Conservation (phyloP, 2,797 vertebrate species). For the Streptopelia turtur region DNA sequence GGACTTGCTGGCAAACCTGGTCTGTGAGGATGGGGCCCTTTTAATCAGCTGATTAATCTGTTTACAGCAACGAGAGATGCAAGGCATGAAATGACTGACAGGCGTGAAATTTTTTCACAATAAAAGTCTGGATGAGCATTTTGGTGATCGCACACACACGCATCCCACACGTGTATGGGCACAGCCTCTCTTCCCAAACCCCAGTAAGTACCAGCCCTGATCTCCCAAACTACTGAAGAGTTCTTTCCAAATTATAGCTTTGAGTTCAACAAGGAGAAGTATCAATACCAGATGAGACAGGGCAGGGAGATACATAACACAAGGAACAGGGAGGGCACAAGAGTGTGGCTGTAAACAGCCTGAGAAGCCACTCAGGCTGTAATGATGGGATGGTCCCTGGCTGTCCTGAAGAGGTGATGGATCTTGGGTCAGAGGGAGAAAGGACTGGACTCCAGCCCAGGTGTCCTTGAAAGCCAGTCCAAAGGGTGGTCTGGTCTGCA, state of each 20-base stretch:
- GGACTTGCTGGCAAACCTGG: not conserved
- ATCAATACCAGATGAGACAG: not conserved
- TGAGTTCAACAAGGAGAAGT: not conserved
- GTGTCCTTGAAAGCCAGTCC: not conserved
- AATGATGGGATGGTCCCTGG: not conserved
- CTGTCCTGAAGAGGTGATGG: not conserved
- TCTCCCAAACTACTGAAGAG: not conserved
- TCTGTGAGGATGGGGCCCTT: not conserved
- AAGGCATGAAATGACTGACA: not conserved
- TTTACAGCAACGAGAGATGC: not conserved
- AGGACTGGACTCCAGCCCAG: not conserved
- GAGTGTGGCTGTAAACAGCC: accelerated
- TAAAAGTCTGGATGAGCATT: accelerated
- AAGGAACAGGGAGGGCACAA: not conserved
- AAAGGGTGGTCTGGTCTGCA: not conserved
- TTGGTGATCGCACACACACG: not conserved
- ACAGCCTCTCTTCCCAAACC: not conserved
- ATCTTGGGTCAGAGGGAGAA: not conserved
- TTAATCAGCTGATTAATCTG: not conserved
- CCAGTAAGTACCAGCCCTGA: not conserved
- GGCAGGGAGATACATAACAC: not conserved
- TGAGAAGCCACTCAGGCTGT: not conserved
- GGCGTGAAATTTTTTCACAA: not conserved
- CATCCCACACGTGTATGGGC: accelerated
- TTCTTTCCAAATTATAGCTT: not conserved